Conservation (phyloP, 2,888 invertebrate species). For the Ceraclea dissimilis region DNA sequence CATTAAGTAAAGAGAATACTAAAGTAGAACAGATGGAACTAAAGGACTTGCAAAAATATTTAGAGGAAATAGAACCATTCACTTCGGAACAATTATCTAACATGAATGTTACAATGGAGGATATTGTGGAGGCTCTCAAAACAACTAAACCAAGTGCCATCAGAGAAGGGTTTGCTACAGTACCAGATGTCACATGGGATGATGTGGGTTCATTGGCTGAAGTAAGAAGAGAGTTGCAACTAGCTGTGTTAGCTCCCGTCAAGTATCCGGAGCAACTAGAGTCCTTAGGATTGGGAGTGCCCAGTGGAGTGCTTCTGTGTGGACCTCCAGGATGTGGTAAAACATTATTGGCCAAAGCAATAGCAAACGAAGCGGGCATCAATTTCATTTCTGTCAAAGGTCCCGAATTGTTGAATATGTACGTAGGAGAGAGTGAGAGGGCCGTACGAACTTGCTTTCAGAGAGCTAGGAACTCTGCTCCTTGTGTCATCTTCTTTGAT, state of each 20-base stretch:
- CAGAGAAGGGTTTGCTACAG: slow-evolving; percentile 94
- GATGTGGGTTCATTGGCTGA: slow-evolving; percentile 88
- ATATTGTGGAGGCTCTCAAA: slow-evolving; percentile 72
- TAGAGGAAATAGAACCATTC: slow-evolving; percentile 59
- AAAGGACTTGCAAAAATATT: slow-evolving; percentile 24
- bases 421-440: slow-evolving; percentile 96
- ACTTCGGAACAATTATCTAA: slow-evolving; percentile 53
- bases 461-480: slow-evolving; percentile 88
- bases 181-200: slow-evolving; percentile 95
- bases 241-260: slow-evolving; percentile 89
- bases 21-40: background rate
- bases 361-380: slow-evolving; percentile 97
- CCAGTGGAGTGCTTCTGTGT: slow-evolving; percentile 88
- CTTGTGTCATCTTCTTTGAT: slow-evolving; percentile 98
- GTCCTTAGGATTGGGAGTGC: slow-evolving; percentile 67
- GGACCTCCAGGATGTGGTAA: slow-evolving; percentile 98
- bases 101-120: slow-evolving; percentile 63
- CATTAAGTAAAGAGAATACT: slow-evolving; percentile 5
- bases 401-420: slow-evolving; percentile 97
- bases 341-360: slow-evolving; percentile 94
- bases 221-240: slow-evolving; percentile 81
- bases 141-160: slow-evolving; percentile 88
- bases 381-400: slow-evolving; percentile 99
- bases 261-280: slow-evolving; percentile 75
- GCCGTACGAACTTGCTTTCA: slow-evolving; percentile 95